Base-by-base conservation (phyloP, 2,113 vertebrate genomes). In the Clarias gariepinus region DNA sequence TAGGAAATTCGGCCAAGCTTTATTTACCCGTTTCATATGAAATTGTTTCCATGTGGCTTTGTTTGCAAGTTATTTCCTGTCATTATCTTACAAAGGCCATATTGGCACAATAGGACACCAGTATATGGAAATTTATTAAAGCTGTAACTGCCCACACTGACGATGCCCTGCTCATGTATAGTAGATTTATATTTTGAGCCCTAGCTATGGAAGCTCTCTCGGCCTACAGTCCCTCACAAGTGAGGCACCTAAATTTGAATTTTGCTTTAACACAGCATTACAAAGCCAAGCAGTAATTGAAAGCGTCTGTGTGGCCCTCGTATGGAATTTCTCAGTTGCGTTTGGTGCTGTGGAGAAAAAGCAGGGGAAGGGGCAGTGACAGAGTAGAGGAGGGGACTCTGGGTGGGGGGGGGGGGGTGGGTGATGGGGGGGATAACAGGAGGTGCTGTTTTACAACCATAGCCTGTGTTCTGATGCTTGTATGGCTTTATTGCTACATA, bases 291-390 rank as follows among this genome's bases (percentile, higher is more conserved):
- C 82, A 78, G 83, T 94, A 94, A 95, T 94, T 94, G 92, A 93
- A 95, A 93, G 87, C 91, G 81, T 92, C 93, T 94, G 91, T 92
- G 90, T 91, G 87, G 88, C 88, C 88, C 83, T 93, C 82, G 18
- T 89, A 85, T 90, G 93, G 92, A 92, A 87, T 90, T 89, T 92
- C 91, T 93, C 90, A 90, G 78, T 92, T 94, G 88, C 89, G 91
- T 94, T 92, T 89, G 41, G 82, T 82, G 81, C 89, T 84, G 83
- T 55, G 84, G 81, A 88, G 81, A 80, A 69, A 76, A 81, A 66
- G 28, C 16, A 82, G 52, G 55, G 85, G 58, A 69, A 30, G n/a
- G 64, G 55, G 19, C 19, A 57, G 18, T 25, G 60, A 52, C 57
- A 66, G 30, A 84, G 25, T 86, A 88, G 68, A 88, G 87, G 69